Evolutionary conservation across 2,797 vertebrate genomes (phyloP).

Genomic region (Tenualosa thibaudeaui): DNA sequence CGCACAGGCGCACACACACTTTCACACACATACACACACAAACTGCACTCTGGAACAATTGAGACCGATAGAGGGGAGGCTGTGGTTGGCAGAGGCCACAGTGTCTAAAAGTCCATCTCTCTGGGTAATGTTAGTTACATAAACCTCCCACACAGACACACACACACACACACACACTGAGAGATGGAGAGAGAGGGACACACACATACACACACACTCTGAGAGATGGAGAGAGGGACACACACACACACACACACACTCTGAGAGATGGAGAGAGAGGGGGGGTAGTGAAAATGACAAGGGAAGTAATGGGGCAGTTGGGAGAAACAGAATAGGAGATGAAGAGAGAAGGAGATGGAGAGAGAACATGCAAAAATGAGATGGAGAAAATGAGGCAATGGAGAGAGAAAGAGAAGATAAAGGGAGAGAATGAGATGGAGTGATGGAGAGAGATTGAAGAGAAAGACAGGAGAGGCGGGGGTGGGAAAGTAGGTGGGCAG

Average conservation of each 20-base stretch:
- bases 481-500: too few relatives aligned
- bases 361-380: not conserved
- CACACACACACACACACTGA: conserved; percentile 2
- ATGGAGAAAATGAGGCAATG: not conserved
- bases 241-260: too few relatives aligned
- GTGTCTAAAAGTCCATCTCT: conserved; percentile 17
- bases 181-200: too few relatives aligned
- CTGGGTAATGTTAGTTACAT: not conserved
- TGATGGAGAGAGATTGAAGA: not conserved
- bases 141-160: not conserved
- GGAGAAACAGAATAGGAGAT: too few relatives aligned
- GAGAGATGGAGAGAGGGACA: too few relatives aligned
- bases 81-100: not conserved
- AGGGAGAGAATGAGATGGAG: conserved; percentile 7
- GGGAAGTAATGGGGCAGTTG: too few relatives aligned
- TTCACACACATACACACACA: not conserved
- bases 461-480: not conserved
- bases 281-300: too few relatives aligned
- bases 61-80: not conserved
- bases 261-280: too few relatives aligned
- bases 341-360: too few relatives aligned
- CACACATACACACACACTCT: not conserved
- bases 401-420: not conserved
- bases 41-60: not conserved
- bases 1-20: not conserved